Conservation (phyloP, 2,113 vertebrate species). For the Puma concolor region DNA sequence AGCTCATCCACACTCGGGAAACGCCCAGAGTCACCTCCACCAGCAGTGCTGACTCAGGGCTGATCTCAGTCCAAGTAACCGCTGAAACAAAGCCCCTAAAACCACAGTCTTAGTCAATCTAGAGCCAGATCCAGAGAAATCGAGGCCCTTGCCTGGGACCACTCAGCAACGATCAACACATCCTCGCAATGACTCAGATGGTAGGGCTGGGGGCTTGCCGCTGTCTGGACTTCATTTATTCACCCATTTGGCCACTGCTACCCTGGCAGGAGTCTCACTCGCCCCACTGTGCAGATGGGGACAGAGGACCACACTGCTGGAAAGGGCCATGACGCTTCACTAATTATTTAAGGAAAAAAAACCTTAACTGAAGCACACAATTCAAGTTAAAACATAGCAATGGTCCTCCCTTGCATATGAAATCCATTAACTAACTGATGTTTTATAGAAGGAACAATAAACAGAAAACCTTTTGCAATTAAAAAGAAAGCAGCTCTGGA, state of each 20-base stretch:
- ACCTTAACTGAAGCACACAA: not conserved
- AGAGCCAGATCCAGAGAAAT: not conserved
- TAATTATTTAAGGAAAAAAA: not conserved
- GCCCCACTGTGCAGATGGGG: not conserved
- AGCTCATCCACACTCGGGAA: not conserved
- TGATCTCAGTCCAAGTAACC: not conserved
- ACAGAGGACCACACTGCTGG: not conserved
- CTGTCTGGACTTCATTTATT: not conserved
- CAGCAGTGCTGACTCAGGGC: conserved; percentile 8
- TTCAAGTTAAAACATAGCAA: conserved; percentile 7
- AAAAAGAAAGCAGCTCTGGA: not conserved
- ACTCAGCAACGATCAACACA: not conserved
- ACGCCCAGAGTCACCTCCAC: not conserved
- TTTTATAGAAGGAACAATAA: not conserved
- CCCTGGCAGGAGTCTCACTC: not conserved
- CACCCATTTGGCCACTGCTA: not conserved
- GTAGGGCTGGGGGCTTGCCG: not conserved
- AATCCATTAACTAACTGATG: not conserved
- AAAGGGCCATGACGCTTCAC: not conserved
- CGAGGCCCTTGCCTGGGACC: not conserved
- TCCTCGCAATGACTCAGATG: not conserved
- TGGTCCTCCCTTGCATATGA: not conserved
- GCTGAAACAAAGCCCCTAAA: conserved; percentile 35
- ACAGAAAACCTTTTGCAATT: not conserved
- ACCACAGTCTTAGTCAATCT: conserved; percentile 49